A percentile compares a stretch with the other conserved stretches of the same genome.
These are phyloP conservation scores for Drosophila ficusphila DNA, from an alignment of 1,140 invertebrate species.

Conservation along the genomic window DNA sequence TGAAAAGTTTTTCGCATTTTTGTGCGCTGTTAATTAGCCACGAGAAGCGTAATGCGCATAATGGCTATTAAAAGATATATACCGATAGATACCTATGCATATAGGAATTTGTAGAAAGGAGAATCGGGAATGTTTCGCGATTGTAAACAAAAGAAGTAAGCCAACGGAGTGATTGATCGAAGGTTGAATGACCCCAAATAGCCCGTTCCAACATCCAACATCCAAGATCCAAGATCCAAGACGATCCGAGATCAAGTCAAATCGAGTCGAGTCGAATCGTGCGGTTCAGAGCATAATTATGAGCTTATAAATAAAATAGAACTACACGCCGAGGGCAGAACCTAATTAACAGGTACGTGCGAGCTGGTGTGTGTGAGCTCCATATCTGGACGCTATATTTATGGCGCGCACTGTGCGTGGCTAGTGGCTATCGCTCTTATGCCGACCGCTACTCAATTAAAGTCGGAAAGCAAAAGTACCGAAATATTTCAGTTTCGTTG, in stretches of 20 bases:
- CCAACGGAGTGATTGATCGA: constrained; percentile 63
- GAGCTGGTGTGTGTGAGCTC: constrained; percentile 4
- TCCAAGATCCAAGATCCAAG: too few relatives aligned
- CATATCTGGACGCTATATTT: constrained; percentile 2
- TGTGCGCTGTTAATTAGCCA: constrained; percentile 64
- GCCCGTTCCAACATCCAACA: too few relatives aligned
- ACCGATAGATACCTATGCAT: constrained; percentile 8
- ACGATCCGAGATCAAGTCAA: constrained; percentile 22
- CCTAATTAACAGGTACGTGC: constrained; percentile 23
- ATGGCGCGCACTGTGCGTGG: constrained; percentile 62
- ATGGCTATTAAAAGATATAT: constrained; percentile 50
- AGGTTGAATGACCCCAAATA: constrained; percentile 59
- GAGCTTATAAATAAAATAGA: constrained; percentile 56
- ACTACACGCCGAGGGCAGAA: constrained; percentile 30
- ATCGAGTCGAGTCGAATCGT: constrained; percentile 5
- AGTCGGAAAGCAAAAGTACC: constrained; percentile 74
- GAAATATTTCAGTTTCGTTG: constrained; percentile 75
- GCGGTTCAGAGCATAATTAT: constrained; percentile 44
- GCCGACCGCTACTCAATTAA: constrained; percentile 60
- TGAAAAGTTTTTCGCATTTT: constrained; percentile 56
- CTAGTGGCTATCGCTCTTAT: constrained; percentile 46
- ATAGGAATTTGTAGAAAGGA: constrained; percentile 26
- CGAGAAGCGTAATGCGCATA: constrained; percentile 53
- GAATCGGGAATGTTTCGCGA: constrained; percentile 20
- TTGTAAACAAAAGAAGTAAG: constrained; percentile 42